Evolutionary conservation across 1,140 invertebrate genomes (phyloP).

Genomic region (Tetragonula clypearis): DNA sequence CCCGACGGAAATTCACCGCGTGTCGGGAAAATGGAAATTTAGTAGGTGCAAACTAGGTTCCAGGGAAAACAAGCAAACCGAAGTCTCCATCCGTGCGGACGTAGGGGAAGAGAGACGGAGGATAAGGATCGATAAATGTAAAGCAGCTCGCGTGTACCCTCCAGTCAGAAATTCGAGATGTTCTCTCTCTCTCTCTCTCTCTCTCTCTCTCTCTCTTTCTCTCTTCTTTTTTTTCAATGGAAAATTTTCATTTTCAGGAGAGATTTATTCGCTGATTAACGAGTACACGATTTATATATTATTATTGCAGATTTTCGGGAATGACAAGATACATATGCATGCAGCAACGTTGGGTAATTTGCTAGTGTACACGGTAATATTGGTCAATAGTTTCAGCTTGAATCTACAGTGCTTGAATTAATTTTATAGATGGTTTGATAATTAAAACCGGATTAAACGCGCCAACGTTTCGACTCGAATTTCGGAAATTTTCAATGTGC

Average conservation of each 20-base stretch:
- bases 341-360: not conserved
- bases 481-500: not conserved
- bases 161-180: not conserved
- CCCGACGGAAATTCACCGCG: constrained; percentile 3
- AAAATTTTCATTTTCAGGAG: not conserved
- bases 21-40: constrained; percentile 34
- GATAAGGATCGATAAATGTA: constrained; percentile 34
- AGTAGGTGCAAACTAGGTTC: constrained; percentile 22
- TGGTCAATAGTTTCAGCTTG: not conserved
- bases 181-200: too few relatives aligned
- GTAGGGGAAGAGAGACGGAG: not conserved
- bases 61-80: constrained; percentile 18
- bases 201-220: too few relatives aligned
- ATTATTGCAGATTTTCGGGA: not conserved
- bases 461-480: not conserved
- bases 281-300: not conserved
- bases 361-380: not conserved
- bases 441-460: not conserved
- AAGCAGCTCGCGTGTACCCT: not conserved
- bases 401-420: not conserved
- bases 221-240: not conserved
- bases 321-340: not conserved
- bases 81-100: not conserved
- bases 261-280: not conserved
- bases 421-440: not conserved